Evolutionary conservation across 1,140 invertebrate genomes (phyloP), one percentile per base, ranked within the genome.

Genomic region (Phocides pigmalion): DNA sequence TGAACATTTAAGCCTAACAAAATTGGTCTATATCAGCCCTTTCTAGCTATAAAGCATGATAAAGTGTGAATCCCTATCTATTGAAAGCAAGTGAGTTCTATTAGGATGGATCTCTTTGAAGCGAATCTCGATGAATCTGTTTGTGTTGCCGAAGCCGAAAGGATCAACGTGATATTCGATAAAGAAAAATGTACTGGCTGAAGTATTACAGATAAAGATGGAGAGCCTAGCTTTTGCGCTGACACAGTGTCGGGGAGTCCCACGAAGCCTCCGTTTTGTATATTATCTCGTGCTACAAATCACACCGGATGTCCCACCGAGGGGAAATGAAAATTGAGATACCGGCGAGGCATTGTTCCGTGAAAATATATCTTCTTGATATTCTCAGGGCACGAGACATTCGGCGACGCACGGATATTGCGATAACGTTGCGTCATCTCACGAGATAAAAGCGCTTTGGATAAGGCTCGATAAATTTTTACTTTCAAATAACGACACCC

Each of bases 281-380:
- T 84, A 84, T 85, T 88, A 88, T 88, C 85, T 86, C 69, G 68
- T 68, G 83, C 83, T 88, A 88, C 85, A 86, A 88, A 86, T 88
- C 85, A 87, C 82, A 86, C 74, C 80, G 76, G 81, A 84, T 82
- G 79, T 84, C 78, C 80, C 81, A 74, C 82, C 67, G 74, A 86
- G 80, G 81, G 80, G 79, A 84, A 86, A 88, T 86, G 82, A 88
- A 88, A 89, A 86, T 85, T 88, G 85, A 88, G 85, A 88, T 86
- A 86, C 79, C 83, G 77, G 79, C 68, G 74, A 83, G 76, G 76
- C 81, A 86, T 88, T 85, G 83, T 86, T 85, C 85, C 82, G 79
- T 85, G 82, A 86, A 88, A 88, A 88, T 88, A 85, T 86, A 84
- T 88, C 79, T 86, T 81, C 79, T 86, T 86, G 82, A 86, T 86